Conservation (phyloP, 2,888 invertebrate genomes). For the Andrena marginata region DNA sequence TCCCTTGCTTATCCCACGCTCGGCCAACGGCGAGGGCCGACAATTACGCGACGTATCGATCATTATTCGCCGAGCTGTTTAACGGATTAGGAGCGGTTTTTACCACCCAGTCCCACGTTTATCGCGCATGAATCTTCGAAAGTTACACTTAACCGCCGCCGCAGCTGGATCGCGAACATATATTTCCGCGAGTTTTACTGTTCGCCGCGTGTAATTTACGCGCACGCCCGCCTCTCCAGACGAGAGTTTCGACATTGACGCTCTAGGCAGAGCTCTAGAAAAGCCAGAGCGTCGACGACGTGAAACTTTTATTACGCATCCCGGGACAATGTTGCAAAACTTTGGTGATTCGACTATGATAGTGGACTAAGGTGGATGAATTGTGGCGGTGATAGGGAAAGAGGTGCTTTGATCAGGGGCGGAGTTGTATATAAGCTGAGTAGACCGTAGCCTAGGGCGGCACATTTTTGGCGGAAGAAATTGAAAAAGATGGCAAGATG, state of each 20-base stretch:
- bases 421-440: neutral
- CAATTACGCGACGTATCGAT: constrained; percentile 72
- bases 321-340: constrained; percentile 28
- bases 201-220: constrained; percentile 38
- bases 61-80: constrained; percentile 68
- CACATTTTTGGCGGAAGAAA: neutral
- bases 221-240: constrained; percentile 3
- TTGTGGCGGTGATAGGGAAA: constrained; percentile 1
- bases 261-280: neutral
- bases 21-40: constrained; percentile 4
- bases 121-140: constrained; percentile 64
- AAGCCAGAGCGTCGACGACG: constrained; percentile 19
- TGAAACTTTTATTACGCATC: constrained; percentile 34
- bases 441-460: neutral
- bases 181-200: constrained; percentile 31
- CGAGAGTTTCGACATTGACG: constrained; percentile 42
- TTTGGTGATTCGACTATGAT: neutral
- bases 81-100: constrained; percentile 71
- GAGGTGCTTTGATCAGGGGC: neutral
- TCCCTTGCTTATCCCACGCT: constrained; percentile 30
- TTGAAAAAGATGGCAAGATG: too few species aligned
- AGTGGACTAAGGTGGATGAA: neutral
- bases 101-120: constrained; percentile 53
- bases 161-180: constrained; percentile 24
- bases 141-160: constrained; percentile 10